phyloP scores from a whole-genome alignment of 2,113 vertebrate species.

The Ammodytes marinus region DNA sequence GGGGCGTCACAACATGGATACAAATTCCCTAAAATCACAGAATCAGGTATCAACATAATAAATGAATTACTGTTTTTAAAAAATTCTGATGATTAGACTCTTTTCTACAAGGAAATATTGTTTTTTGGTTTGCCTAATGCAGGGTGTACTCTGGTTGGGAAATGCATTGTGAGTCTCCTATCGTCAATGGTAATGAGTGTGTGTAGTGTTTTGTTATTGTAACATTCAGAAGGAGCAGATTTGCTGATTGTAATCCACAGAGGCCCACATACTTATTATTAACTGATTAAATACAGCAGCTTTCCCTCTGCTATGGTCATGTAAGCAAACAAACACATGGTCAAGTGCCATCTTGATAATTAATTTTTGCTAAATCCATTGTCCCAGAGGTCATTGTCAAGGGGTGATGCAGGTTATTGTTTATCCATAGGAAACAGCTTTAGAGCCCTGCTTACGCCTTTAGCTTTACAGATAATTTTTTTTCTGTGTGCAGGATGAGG shows the following conservation, averaged over 20 bases:
- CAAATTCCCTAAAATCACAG: background rate
- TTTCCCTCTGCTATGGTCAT: slow-evolving; percentile 28
- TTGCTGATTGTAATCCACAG: slow-evolving; percentile 15
- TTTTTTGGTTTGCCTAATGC: background rate
- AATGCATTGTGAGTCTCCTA: background rate
- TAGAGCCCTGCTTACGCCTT: slow-evolving; percentile 23
- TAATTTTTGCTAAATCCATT: slow-evolving; percentile 54
- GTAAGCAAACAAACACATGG: slow-evolving; percentile 48
- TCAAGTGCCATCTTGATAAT: slow-evolving; percentile 61
- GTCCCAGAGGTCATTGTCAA: slow-evolving; percentile 49
- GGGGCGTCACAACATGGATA: slow-evolving; percentile 30
- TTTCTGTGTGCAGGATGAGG: background rate
- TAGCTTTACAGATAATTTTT: slow-evolving; percentile 35
- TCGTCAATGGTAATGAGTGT: background rate
- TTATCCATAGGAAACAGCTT: slow-evolving; percentile 24
- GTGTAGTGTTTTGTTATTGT: background rate
- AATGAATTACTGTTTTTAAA: background rate
- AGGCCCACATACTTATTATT: slow-evolving; percentile 23
- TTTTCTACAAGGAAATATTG: background rate
- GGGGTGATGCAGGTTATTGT: slow-evolving; percentile 37
- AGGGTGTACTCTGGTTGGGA: background rate
- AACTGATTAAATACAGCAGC: slow-evolving; percentile 47
- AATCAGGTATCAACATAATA: background rate
- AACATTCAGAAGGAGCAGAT: slow-evolving; percentile 16
- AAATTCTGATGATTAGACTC: background rate